Conservation (phyloP, 2,113 vertebrate species). For the Periophthalmodon schlosseri region DNA sequence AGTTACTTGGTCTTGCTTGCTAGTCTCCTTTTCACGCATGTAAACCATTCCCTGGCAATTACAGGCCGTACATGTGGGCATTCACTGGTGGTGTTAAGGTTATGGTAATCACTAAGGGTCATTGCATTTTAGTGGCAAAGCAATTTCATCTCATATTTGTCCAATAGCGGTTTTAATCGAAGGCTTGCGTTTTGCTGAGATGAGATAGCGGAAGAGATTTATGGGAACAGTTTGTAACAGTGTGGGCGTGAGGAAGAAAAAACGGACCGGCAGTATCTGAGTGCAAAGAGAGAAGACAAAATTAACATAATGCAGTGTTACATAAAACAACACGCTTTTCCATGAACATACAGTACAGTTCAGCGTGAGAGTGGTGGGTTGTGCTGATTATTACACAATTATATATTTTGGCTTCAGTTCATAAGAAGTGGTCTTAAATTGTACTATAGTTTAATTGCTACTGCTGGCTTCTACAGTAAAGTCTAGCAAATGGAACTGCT, state of each 20-base stretch:
- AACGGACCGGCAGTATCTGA: not conserved
- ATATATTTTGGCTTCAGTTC: not conserved
- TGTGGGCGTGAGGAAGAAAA: constrained; percentile 25
- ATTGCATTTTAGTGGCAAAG: constrained; percentile 57
- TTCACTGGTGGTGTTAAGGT: constrained; percentile 14
- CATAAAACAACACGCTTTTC: constrained; percentile 24
- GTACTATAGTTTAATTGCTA: no score
- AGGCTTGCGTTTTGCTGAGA: constrained; percentile 52
- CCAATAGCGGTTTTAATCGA: constrained; percentile 59
- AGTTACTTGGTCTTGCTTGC: no score
- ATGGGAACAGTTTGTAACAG: constrained; percentile 44
- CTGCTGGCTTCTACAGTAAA: no score
- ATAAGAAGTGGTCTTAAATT: not conserved
- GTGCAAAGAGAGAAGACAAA: constrained; percentile 26
- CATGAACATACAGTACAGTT: constrained; percentile 1
- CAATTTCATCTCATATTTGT: constrained; percentile 63
- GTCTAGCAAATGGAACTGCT: no score
- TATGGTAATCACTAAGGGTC: constrained; percentile 61
- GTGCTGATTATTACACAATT: not conserved
- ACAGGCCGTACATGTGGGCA: no score
- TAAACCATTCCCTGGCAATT: no score
- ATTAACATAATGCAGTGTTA: constrained; percentile 29
- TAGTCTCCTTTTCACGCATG: no score
- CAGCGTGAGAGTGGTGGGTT: not conserved
- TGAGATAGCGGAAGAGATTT: constrained; percentile 59